Base-by-base conservation (phyloP, 2,113 vertebrate genomes). In the Pagrus major region DNA sequence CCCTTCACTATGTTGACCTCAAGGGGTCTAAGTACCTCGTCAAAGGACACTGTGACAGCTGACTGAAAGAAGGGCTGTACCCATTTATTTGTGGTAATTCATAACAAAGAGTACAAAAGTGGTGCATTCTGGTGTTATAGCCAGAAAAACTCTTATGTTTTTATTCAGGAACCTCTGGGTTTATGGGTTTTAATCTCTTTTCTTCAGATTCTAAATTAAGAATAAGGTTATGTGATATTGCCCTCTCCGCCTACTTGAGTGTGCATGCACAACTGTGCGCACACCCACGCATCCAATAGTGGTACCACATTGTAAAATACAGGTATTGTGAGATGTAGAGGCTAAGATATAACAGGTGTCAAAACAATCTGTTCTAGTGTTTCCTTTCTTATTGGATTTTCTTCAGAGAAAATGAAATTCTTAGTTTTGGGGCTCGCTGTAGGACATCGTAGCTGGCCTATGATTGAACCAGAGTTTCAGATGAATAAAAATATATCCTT, bases 181-280 rank as follows among this genome's bases (percentile, higher is more conserved):
- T 71, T 66, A 27, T 63, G 15, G 4, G 20, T 84, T 70, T 63
- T 46, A 55, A 54, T 31, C 21, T 33, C 0, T 56, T 65, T 61
- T 74, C 33, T 70, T 41, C 55, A 67, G 41, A 76, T 61, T 33
- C 64, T 83, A 80, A 75, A 67, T 83, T 58, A 65, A 75, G 76
- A 71, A 67, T 37, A 61, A 78, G 80, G 80, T 83, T 77, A 41
- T 73, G 58, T 64, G 52, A 68, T 75, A 54, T 71, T 74, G 82
- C 44, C 42, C 71, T 74, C 60, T 63, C 84, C 61, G 37, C 81
- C 75, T 52, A 79, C 78, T 67, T 71, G 35, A 59, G 63, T 80
- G 72, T 78, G 33, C 71, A 60, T 52, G 47, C 49, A 81, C 51
- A 80, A 41, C 37, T 20, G 46, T 68, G 52, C 31, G 46, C 14